phyloP scores from a whole-genome alignment of 2,888 invertebrate species.

The Lasius fuliginosus region DNA sequence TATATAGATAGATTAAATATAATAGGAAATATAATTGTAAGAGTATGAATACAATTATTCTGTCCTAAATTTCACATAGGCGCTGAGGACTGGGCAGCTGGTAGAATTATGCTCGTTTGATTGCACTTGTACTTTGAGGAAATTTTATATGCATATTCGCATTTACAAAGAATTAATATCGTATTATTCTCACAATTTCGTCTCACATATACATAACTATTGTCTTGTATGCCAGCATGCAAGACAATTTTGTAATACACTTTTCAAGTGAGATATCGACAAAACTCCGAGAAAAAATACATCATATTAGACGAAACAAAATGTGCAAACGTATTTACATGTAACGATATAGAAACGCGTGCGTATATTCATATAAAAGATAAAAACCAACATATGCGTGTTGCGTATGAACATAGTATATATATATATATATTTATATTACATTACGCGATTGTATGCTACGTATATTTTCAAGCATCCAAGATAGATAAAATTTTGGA shows the following conservation, averaged over 20 bases:
- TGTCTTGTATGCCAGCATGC: conserved; percentile 71
- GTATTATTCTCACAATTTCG: neutral
- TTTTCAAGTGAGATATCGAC: neutral
- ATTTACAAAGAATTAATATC: conserved; percentile 6
- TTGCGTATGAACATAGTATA: neutral
- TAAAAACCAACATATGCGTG: neutral
- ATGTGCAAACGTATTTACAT: conserved; percentile 36
- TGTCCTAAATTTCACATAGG: conserved; percentile 62
- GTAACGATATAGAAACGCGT: conserved; percentile 3
- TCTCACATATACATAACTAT: neutral
- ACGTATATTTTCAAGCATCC: neutral
- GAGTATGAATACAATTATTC: conserved; percentile 39
- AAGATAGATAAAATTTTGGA: neutral
- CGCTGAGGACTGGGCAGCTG: conserved; percentile 66
- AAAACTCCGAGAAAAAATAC: conserved; percentile 25
- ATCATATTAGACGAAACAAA: conserved; percentile 11
- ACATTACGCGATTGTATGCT: conserved; percentile 1
- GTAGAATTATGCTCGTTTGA: conserved; percentile 67
- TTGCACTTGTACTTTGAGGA: conserved; percentile 50
- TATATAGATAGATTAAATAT: conserved; percentile 46
- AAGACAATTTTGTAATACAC: conserved; percentile 31
- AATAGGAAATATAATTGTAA: conserved; percentile 44
- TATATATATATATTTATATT: neutral
- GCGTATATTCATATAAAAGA: neutral
- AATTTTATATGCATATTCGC: neutral